These are phyloP conservation scores for Solen grandis DNA, from an alignment of 1,140 invertebrate genomes.

Conservation along the genomic window DNA sequence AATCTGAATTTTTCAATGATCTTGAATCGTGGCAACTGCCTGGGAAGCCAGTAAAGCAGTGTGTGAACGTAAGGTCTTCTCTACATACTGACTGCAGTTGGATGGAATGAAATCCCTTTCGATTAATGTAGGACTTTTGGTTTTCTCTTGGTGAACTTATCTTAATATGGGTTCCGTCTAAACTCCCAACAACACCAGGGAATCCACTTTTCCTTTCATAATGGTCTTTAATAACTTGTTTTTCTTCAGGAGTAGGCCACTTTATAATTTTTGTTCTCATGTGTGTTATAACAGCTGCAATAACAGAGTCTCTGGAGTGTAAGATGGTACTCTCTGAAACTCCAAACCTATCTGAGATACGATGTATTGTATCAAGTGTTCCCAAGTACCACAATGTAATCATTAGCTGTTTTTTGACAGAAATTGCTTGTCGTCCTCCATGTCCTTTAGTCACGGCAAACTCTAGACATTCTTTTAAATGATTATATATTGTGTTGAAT, in stretches of 20 bases:
- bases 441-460: constrained; percentile 11
- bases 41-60: constrained; percentile 41
- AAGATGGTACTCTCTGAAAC: constrained; percentile 52
- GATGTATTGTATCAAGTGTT: constrained; percentile 31
- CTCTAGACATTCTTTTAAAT: constrained; percentile 29
- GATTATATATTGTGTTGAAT: constrained; percentile 29
- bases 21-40: constrained; percentile 36
- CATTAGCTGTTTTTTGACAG: constrained; percentile 49
- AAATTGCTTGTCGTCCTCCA: constrained; percentile 51
- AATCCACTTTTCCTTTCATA: constrained; percentile 43
- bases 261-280: constrained; percentile 48
- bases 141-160: constrained; percentile 28
- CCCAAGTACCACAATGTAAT: constrained; percentile 58
- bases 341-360: constrained; percentile 58
- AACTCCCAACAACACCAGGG: constrained; percentile 50
- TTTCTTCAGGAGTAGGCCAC: constrained; percentile 21
- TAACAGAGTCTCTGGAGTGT: constrained; percentile 15
- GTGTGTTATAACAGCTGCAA: constrained; percentile 48
- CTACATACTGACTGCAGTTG: constrained; percentile 35
- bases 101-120: constrained; percentile 34
- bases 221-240: constrained; percentile 18
- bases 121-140: constrained; percentile 21
- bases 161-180: constrained; percentile 31
- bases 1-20: constrained; percentile 40
- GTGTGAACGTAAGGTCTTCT: constrained; percentile 37